Evolutionary conservation across 2,113 vertebrate species (phyloP), one percentile per base, ranked within the genome.

Genomic region (Pampusana beccarii): DNA sequence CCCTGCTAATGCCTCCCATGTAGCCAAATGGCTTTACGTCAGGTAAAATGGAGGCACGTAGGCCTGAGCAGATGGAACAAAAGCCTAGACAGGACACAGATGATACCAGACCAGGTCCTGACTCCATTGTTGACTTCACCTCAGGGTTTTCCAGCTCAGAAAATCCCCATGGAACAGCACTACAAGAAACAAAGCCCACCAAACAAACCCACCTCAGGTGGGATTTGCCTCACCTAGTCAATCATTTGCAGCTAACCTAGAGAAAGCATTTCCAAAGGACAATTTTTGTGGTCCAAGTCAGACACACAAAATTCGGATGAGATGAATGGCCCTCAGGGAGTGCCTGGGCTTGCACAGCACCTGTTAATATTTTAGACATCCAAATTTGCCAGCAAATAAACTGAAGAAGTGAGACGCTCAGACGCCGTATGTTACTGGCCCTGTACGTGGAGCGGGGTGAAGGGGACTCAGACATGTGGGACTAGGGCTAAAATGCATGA

Each of bases 381-480:
- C 51, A 6, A 20, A 69, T 40, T 73, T 38, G n/a, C 36, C 51
- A 78, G 40, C 14, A 71, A 60, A 62, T 9, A 51, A 77, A 36
- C 25, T 20, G 9, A n/a, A 60, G 34, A 51, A 75, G 34, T 7
- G 26, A 80, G 42, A 62, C 26, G 29, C n/a, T 50, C 14, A 16
- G 28, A 38, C 29, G 18, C 24, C 24, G 6, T 0, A 38, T 2
- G 11, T 31, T 3, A 2, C 36, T 28, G 8, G 28, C 15, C 31
- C 46, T 71, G 16, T 8, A 4, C 0, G 0, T 18, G 31, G 25
- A 36, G 25, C n/a, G 90, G 53, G 36, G 57, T 6, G 9, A 53
- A 80, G 16, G 5, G 16, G 14, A 36, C 38, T 75, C 65, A 51
- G 15, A 11, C 20, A 53, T 9, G 7, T 3, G 25, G 70, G 33